phyloP scores from a whole-genome alignment of 2,888 invertebrate species.

The Hoplodrina blanda region DNA sequence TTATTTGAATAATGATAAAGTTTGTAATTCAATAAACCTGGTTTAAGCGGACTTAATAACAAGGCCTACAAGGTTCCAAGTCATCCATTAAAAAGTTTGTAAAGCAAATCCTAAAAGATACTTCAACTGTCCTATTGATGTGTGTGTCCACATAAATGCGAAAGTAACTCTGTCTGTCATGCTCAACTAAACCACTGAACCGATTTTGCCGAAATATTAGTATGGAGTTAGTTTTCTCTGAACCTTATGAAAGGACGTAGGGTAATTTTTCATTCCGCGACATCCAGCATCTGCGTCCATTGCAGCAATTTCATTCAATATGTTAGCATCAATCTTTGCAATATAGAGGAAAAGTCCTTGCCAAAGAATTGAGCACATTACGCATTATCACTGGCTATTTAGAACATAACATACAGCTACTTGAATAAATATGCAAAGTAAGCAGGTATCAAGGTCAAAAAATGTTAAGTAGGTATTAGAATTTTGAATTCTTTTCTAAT shows the following conservation, averaged over 20 bases:
- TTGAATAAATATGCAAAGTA: conserved; percentile 28
- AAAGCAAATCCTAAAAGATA: conserved; percentile 8
- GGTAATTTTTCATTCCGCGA: too few species aligned
- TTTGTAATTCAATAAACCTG: too few species aligned
- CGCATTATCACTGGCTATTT: not conserved
- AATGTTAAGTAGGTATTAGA: conserved; percentile 18
- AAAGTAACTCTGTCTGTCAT: too few species aligned
- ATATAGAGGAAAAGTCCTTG: conserved; percentile 25
- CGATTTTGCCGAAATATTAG: too few species aligned
- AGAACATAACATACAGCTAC: conserved; percentile 22
- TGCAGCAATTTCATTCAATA: conserved; percentile 20
- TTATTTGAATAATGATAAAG: too few species aligned
- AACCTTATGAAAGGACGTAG: too few species aligned
- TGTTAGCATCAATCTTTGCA: conserved; percentile 8
- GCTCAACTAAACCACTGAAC: too few species aligned
- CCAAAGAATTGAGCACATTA: conserved; percentile 19
- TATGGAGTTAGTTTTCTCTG: too few species aligned
- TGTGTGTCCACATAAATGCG: not conserved
- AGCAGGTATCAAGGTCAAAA: conserved; percentile 30
- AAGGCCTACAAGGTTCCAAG: conserved; percentile 11
- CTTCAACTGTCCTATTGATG: conserved; percentile 2
- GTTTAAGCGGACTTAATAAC: too few species aligned
- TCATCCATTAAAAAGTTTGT: conserved; percentile 10
- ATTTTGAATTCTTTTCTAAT: not conserved
- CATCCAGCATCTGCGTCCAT: not conserved